These are phyloP conservation scores for Melikaiella ostensackeni DNA, from an alignment of 2,888 invertebrate species.

Conservation along the genomic window DNA sequence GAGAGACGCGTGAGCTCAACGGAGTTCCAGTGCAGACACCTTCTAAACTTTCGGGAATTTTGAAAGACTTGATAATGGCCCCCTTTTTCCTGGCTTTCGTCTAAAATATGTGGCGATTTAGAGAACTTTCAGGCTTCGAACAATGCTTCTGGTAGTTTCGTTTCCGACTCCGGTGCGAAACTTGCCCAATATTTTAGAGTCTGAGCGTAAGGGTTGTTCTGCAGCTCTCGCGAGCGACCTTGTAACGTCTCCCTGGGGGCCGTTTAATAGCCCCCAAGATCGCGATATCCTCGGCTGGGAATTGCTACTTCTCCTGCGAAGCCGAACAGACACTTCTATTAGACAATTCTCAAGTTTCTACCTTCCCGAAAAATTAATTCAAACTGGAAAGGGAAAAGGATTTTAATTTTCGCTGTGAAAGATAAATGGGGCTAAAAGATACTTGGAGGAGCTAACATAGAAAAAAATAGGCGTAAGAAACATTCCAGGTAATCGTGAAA, in stretches of 20 bases:
- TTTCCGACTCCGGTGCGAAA: constrained; percentile 64
- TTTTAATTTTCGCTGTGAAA: neutral
- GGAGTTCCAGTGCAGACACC: too few species aligned
- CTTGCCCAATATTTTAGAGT: constrained; percentile 73
- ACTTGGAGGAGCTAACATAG: too few species aligned
- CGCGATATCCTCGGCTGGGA: constrained; percentile 44
- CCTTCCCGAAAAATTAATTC: constrained; percentile 16
- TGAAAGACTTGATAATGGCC: neutral
- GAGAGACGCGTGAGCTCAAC: too few species aligned
- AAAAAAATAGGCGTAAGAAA: too few species aligned
- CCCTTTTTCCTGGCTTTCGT: constrained; percentile 47
- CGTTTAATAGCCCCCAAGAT: constrained; percentile 64
- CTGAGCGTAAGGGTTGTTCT: constrained; percentile 54
- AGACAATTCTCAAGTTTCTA: constrained; percentile 23
- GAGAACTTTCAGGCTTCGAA: constrained; percentile 71
- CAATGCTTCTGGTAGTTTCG: constrained; percentile 68
- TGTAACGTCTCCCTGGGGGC: constrained; percentile 65
- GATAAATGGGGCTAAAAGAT: neutral
- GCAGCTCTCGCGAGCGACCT: constrained; percentile 59
- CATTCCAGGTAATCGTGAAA: too few species aligned
- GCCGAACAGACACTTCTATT: constrained; percentile 34
- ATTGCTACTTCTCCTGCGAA: constrained; percentile 34
- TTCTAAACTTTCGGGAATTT: neutral
- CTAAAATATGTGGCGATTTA: constrained; percentile 75
- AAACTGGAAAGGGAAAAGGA: constrained; percentile 28